Percentiles rank a stretch among this genome's conserved stretches.
phyloP scores from a whole-genome alignment of 2,888 invertebrate genomes.

The Hypena proboscidalis region DNA sequence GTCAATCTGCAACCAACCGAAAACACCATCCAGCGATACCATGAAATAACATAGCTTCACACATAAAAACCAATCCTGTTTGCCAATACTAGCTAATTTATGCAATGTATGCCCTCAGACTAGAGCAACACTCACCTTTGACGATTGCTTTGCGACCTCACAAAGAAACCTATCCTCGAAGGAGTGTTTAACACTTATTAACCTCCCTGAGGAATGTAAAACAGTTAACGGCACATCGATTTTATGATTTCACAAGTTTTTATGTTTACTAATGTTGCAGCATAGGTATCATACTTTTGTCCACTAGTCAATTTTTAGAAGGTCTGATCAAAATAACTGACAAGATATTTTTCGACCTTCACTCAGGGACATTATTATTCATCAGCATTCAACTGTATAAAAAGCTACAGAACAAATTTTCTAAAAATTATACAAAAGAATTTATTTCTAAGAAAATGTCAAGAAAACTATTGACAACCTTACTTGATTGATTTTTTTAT shows the following conservation, averaged over 20 bases:
- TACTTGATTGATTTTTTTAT: no score
- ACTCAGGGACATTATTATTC: constrained; percentile 6
- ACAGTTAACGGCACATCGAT: constrained; percentile 71
- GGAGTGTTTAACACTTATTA: constrained; percentile 60
- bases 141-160: constrained; percentile 67
- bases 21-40: constrained; percentile 48
- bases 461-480: no score
- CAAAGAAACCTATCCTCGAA: constrained; percentile 58
- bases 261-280: constrained; percentile 75
- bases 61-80: constrained; percentile 51
- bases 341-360: constrained; percentile 12
- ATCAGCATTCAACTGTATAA: no score
- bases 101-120: constrained; percentile 64
- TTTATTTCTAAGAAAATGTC: neutral
- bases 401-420: no score
- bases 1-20: constrained; percentile 91
- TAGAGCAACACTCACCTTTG: constrained; percentile 73
- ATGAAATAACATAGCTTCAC: constrained; percentile 43
- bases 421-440: neutral
- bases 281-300: constrained; percentile 67
- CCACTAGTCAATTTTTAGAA: constrained; percentile 64
- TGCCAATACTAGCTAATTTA: constrained; percentile 66
- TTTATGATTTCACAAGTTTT: constrained; percentile 69
- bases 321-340: constrained; percentile 54
- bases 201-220: constrained; percentile 60